These are phyloP conservation scores for Adelphocoris suturalis DNA, from an alignment of 2,888 invertebrate genomes.

Conservation along the genomic window DNA sequence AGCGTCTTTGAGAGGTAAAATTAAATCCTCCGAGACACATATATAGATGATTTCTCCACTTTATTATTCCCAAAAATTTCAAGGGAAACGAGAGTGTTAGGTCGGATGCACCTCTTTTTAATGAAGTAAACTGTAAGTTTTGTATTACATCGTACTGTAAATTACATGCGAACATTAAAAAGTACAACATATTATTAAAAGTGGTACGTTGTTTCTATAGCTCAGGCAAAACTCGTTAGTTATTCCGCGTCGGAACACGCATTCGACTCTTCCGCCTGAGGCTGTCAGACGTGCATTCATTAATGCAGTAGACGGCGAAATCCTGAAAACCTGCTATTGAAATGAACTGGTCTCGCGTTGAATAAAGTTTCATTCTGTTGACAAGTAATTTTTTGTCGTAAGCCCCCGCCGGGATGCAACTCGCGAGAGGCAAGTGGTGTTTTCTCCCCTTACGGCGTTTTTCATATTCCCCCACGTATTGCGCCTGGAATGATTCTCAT, in stretches of 20 bases:
- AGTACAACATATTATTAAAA: neutral
- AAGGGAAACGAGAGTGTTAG: no score
- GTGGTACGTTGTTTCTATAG: neutral
- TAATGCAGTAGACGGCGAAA: neutral
- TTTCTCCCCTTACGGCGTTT: slow-evolving; percentile 15
- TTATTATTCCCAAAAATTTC: no score
- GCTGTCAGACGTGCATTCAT: slow-evolving; percentile 4
- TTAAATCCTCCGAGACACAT: no score
- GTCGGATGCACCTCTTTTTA: no score
- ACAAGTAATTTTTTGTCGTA: slow-evolving; percentile 16
- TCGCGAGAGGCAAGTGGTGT: neutral
- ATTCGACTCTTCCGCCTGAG: neutral
- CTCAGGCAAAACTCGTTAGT: neutral
- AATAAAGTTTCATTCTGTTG: neutral
- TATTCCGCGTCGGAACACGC: neutral
- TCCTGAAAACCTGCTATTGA: slow-evolving; percentile 19
- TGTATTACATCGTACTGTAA: no score
- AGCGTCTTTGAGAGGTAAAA: no score
- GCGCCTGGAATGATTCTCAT: no score
- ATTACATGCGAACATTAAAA: no score
- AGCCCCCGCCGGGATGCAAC: neutral
- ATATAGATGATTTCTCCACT: no score
- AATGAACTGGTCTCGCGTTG: slow-evolving; percentile 2
- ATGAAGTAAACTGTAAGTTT: no score
- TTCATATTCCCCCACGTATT: neutral